Percentiles rank a stretch among this genome's conserved stretches.
Evolutionary conservation across 2,888 invertebrate species (phyloP).

Genomic region (Abrostola tripartita): DNA sequence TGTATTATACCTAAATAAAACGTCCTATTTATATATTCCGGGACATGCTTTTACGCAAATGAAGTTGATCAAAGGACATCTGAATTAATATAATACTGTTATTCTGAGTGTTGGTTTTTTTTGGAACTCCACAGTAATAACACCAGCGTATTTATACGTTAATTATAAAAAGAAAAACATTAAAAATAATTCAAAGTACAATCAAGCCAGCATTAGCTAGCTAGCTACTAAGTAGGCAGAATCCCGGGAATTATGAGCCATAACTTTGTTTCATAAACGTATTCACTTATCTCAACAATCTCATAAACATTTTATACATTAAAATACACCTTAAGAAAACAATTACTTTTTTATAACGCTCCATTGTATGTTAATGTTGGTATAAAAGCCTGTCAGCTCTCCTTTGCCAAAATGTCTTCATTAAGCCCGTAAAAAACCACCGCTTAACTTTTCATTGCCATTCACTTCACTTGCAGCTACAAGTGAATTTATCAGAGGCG

Average conservation of each 20-base stretch:
- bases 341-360: conserved; percentile 51
- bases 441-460: conserved; percentile 59
- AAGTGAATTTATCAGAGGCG: conserved; percentile 71
- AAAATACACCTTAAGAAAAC: conserved; percentile 34
- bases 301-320: conserved; percentile 49
- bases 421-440: conserved; percentile 27
- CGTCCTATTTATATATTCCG: too few species aligned
- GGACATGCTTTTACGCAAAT: too few species aligned
- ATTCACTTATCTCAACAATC: conserved; percentile 48
- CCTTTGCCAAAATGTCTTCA: conserved; percentile 36
- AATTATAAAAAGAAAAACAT: background rate
- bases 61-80: too few species aligned
- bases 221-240: conserved; percentile 35
- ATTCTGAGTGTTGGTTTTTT: too few species aligned
- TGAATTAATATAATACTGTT: too few species aligned
- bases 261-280: conserved; percentile 56
- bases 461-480: conserved; percentile 67
- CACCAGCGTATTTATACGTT: background rate
- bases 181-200: conserved; percentile 4
- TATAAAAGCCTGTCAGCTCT: conserved; percentile 39
- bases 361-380: conserved; percentile 44
- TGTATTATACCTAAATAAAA: too few species aligned
- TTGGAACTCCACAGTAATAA: background rate
- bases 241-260: conserved; percentile 48
- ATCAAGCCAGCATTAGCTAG: conserved; percentile 28